Conservation (phyloP, 2,797 vertebrate genomes). For the Myoxocephalus aenaeus region DNA sequence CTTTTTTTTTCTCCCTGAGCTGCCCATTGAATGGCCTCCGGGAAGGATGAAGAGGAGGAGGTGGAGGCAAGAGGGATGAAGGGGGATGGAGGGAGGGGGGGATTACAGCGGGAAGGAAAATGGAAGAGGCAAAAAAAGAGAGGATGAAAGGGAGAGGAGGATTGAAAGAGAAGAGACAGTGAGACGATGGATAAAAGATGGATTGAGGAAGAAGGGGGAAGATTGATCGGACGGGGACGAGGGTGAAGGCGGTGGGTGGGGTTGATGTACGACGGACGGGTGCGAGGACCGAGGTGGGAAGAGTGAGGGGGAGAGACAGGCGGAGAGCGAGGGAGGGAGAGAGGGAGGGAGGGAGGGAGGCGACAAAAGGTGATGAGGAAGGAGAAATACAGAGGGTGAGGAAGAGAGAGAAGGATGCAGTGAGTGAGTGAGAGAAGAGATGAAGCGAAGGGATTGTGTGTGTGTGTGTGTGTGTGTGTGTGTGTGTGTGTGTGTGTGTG, state of each 20-base stretch:
- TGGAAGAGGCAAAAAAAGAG: neutral
- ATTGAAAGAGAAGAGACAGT: constrained; percentile 20
- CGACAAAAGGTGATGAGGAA: constrained; percentile 45
- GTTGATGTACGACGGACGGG: constrained; percentile 33
- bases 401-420: constrained; percentile 18
- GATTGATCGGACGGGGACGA: constrained; percentile 48
- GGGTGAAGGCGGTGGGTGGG: constrained; percentile 23
- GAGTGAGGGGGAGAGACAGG: constrained; percentile 22
- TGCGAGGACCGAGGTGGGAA: constrained; percentile 21
- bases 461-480: constrained; percentile 17
- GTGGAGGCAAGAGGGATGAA: constrained; percentile 31
- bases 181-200: constrained; percentile 53
- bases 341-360: constrained; percentile 1
- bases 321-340: neutral
- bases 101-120: constrained; percentile 17
- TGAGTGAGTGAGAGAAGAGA: constrained; percentile 12
- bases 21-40: constrained; percentile 70
- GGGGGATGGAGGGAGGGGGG: neutral
- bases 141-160: constrained; percentile 21
- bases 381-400: constrained; percentile 41
- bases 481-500: constrained; percentile 32
- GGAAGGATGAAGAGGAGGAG: constrained; percentile 55
- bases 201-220: constrained; percentile 45
- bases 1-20: constrained; percentile 71
- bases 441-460: constrained; percentile 7